phyloP scores from a whole-genome alignment of 2,797 vertebrate genomes.

The Acipenser oxyrinchus region DNA sequence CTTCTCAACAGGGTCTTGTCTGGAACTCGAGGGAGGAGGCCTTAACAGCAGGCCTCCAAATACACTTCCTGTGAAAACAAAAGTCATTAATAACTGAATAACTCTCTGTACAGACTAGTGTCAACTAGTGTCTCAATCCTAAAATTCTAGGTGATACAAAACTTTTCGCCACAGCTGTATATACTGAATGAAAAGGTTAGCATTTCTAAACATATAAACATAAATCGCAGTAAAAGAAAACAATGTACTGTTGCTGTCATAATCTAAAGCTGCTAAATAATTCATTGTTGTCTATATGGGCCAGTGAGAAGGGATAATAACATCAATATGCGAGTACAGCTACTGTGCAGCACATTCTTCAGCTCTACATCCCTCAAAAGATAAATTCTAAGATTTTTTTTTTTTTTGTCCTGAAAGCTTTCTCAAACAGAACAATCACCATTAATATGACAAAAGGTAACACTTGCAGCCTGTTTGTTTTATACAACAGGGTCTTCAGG shows the following conservation, averaged over 20 bases:
- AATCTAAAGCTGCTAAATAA: not conserved
- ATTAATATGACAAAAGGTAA: too few species aligned
- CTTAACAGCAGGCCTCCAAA: constrained; percentile 80
- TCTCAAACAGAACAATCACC: too few species aligned
- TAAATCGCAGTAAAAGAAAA: not conserved
- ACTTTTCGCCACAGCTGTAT: too few species aligned
- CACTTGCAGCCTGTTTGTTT: too few species aligned
- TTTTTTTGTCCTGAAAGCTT: too few species aligned
- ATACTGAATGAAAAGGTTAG: too few species aligned
- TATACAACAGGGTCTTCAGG: too few species aligned
- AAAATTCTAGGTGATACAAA: too few species aligned
- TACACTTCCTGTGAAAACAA: constrained; percentile 60
- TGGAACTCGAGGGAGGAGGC: constrained; percentile 39
- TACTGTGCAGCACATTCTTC: not conserved
- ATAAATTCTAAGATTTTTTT: not conserved
- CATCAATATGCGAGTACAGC: too few species aligned
- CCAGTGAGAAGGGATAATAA: too few species aligned
- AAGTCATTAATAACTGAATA: too few species aligned
- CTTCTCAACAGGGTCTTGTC: constrained; percentile 69
- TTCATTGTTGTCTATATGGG: not conserved
- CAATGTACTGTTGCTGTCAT: not conserved
- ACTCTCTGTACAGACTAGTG: not conserved
- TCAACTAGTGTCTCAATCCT: too few species aligned
- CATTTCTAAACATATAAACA: not conserved
- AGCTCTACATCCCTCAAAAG: not conserved